Evolutionary conservation across 2,797 vertebrate genomes (phyloP), one percentile per base, ranked within the genome.

Genomic region (Tiaroga cobitis): DNA sequence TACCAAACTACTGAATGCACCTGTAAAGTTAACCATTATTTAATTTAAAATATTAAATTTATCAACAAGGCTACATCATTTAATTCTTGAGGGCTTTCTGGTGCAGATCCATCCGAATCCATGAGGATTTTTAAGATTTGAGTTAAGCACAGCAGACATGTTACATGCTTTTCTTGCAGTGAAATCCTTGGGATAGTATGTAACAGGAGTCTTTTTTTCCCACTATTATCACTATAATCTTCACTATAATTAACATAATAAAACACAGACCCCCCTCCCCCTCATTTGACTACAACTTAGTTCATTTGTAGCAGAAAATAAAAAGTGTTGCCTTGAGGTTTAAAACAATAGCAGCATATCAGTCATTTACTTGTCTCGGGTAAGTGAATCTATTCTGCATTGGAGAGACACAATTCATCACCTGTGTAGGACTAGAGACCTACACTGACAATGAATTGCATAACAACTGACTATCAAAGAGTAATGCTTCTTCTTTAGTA

Each of bases 101-200:
- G n/a, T 39, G 9, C n/a, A 80, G 69, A 56, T 43, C 37, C 19
- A 80, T 65, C 59, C 21, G 18, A 75, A 79, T 68, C 37, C 29
- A 51, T 59, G 61, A 70, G 63, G 88, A 86, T 82, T 88, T 84
- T 84, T 80, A 69, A 77, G 82, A 80, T 88, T 84, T 81, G 80
- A 68, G 77, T 61, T 43, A 29, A 76, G 6, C 51, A 74, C 76
- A 37, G 16, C 3, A 59, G 19, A 63, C 32, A 83, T 76, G 68
- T 77, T 63, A 76, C 54, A 43, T 32, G 74, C 41, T 43, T 78
- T 79, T 82, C 77, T 39, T 32, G 72, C 39, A 37, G 61, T 51
- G 70, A 74, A 61, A 73, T 82, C 78, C 51, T 65, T 65, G 37
- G 59, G 11, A 4, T 19, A 81, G 37, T 19, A 0, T 24, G 76